A percentile compares a stretch with the other conserved stretches of the same genome.
Conservation (phyloP, 2,113 vertebrate genomes). For the Serilophus lunatus region DNA sequence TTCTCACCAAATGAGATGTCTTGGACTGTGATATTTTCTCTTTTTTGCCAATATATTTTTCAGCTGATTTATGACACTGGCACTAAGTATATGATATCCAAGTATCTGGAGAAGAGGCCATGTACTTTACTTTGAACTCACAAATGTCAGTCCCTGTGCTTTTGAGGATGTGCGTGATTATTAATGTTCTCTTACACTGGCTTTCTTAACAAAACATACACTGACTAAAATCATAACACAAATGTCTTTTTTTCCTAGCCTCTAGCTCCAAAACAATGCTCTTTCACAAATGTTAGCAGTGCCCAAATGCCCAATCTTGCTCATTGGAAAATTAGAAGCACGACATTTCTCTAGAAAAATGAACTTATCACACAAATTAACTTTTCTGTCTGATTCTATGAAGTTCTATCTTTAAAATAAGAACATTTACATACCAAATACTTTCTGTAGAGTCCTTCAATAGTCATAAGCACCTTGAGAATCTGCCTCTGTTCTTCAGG, state of each 20-base stretch:
- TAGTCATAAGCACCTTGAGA: neutral
- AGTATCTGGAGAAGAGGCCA: constrained; percentile 8
- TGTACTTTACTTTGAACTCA: neutral
- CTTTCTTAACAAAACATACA: neutral
- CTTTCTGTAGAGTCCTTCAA: neutral
- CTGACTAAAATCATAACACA: neutral
- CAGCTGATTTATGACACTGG: constrained; percentile 11
- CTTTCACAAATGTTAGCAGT: neutral
- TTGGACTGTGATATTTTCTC: constrained; percentile 13
- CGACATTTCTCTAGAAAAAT: neutral
- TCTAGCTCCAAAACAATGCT: neutral
- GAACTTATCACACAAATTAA: neutral
- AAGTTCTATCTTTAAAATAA: neutral
- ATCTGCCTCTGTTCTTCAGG: neutral
- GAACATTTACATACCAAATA: neutral
- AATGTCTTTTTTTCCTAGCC: neutral
- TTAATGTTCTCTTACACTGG: neutral
- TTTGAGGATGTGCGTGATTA: constrained; percentile 3
- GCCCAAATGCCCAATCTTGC: neutral
- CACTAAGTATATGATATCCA: neutral
- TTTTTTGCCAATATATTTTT: neutral
- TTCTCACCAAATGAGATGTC: neutral
- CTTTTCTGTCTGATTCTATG: neutral
- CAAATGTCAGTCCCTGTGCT: neutral
- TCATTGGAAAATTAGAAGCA: neutral